These are phyloP conservation scores for Zootoca vivipara DNA, from an alignment of 2,113 vertebrate genomes.

Conservation along the genomic window DNA sequence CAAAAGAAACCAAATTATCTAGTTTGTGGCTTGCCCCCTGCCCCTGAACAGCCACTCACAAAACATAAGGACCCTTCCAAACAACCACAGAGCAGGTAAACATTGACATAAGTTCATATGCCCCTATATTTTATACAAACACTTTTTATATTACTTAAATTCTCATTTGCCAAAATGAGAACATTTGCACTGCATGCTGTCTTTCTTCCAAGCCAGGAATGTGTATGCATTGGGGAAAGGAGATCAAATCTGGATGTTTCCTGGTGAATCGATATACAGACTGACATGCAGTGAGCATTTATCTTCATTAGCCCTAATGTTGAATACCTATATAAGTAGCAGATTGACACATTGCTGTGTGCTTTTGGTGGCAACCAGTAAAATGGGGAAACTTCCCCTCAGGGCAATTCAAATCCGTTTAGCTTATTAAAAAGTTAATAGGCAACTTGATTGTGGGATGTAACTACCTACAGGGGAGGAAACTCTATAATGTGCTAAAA, in stretches of 20 bases:
- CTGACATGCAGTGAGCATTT: constrained; percentile 1
- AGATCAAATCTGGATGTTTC: background rate
- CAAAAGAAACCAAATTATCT: background rate
- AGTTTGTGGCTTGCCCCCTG: background rate
- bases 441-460: constrained; percentile 12
- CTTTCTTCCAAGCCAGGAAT: background rate
- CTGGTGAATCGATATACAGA: background rate
- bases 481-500: background rate
- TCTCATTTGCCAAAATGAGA: background rate
- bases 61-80: background rate
- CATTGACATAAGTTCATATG: background rate
- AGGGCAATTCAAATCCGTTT: constrained; percentile 13
- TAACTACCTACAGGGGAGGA: constrained; percentile 11
- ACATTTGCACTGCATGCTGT: background rate
- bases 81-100: background rate
- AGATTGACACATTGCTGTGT: constrained; percentile 14
- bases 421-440: constrained; percentile 32
- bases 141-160: background rate
- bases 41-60: background rate
- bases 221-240: background rate
- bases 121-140: background rate
- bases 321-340: background rate
- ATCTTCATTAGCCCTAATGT: constrained; percentile 14
- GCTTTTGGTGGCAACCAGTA: constrained; percentile 4
- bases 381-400: background rate